Evolutionary conservation across 1,140 invertebrate species (phyloP).

Genomic region (Forficula auricularia): DNA sequence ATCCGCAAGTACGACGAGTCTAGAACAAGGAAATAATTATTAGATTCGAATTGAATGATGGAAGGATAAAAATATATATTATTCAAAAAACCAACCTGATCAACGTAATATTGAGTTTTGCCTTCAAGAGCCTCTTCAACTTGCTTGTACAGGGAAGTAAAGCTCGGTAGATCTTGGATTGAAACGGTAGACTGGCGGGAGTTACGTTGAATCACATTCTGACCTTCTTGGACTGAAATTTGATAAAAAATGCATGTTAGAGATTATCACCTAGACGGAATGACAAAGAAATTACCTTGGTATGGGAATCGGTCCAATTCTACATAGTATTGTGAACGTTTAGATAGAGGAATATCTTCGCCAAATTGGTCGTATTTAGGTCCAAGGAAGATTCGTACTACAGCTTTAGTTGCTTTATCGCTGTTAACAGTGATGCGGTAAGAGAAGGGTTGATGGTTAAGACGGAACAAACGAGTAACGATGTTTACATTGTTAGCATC

Average conservation of each 20-base stretch:
- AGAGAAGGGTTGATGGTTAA: slow-evolving; percentile 19
- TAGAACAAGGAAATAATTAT: no score
- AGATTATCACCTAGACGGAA: no score
- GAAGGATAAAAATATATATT: no score
- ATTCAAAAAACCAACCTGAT: slow-evolving; percentile 12
- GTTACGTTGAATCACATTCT: slow-evolving; percentile 24
- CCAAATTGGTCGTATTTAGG: slow-evolving; percentile 16
- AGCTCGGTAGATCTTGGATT: slow-evolving; percentile 19
- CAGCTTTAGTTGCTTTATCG: slow-evolving; percentile 9
- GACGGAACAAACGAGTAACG: slow-evolving; percentile 10
- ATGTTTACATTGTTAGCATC: slow-evolving; percentile 14
- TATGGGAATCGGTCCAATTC: slow-evolving; percentile 13
- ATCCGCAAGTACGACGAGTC: slow-evolving; percentile 13
- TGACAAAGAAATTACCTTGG: no score
- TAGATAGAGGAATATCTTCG: slow-evolving; percentile 5
- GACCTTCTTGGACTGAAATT: slow-evolving; percentile 23
- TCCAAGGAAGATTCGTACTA: slow-evolving; percentile 18
- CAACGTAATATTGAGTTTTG: slow-evolving; percentile 14
- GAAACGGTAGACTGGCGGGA: slow-evolving; percentile 26
- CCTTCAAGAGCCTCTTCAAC: slow-evolving; percentile 20
- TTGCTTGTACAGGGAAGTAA: slow-evolving; percentile 20
- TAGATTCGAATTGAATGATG: no score
- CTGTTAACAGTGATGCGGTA: slow-evolving; percentile 14
- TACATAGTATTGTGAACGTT: slow-evolving; percentile 11
- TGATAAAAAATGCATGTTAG: no score